phyloP scores from a whole-genome alignment of 2,113 vertebrate species.

The Pseudopodoces humilis region DNA sequence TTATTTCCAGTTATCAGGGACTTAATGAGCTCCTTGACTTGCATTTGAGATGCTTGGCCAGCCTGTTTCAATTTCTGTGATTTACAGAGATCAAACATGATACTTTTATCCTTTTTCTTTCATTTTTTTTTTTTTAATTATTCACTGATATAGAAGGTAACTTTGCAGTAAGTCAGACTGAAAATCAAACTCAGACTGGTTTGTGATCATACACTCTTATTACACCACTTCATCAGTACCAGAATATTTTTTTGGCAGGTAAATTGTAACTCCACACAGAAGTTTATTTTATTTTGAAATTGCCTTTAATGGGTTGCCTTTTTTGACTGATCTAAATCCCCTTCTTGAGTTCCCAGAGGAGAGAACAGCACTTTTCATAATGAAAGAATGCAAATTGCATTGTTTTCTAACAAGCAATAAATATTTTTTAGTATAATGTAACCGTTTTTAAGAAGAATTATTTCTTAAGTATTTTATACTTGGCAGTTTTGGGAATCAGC shows the following conservation, averaged over 20 bases:
- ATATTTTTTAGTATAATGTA: background rate
- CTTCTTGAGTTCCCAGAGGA: background rate
- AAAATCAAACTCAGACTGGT: background rate
- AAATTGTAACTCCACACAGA: background rate
- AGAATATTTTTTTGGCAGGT: background rate
- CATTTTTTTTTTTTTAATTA: background rate
- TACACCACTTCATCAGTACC: background rate
- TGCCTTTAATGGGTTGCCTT: background rate
- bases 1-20: background rate
- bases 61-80: background rate
- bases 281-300: background rate
- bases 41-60: background rate
- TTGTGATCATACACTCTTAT: background rate
- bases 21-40: background rate
- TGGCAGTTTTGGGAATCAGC: background rate
- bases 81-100: slow-evolving; percentile 10
- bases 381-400: background rate
- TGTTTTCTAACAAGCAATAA: background rate
- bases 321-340: background rate
- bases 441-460: background rate
- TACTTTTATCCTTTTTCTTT: background rate
- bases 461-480: background rate
- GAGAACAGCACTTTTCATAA: background rate
- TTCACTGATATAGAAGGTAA: background rate
- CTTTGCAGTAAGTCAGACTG: slow-evolving; percentile 11